phyloP scores from a whole-genome alignment of 2,113 vertebrate genomes.

The Terrapene triunguis region DNA sequence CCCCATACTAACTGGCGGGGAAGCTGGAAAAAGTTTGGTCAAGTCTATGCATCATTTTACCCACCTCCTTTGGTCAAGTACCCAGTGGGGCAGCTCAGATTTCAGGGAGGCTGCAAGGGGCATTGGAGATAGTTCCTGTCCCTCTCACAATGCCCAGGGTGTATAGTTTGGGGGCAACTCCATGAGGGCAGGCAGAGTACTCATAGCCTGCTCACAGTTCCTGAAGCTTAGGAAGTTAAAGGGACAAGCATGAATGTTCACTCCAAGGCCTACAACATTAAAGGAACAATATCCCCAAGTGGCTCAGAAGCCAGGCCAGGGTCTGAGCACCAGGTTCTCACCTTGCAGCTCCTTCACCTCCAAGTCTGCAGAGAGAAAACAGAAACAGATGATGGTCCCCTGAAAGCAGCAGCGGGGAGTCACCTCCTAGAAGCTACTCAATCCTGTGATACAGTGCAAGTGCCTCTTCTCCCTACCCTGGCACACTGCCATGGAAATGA shows the following conservation, averaged over 20 bases:
- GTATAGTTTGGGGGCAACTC: background rate
- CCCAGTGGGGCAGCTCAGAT: background rate
- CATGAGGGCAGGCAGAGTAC: background rate
- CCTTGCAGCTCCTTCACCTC: conserved; percentile 63
- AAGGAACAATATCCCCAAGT: background rate
- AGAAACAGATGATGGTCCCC: background rate
- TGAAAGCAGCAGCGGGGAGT: conserved; percentile 13
- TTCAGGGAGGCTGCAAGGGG: background rate
- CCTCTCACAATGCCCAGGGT: background rate
- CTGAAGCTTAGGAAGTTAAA: background rate
- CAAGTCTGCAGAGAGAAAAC: conserved; percentile 63
- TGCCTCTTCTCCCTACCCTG: background rate
- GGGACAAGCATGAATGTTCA: background rate
- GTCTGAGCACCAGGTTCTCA: conserved; percentile 35
- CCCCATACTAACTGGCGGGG: background rate
- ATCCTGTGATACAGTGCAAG: background rate
- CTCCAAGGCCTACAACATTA: background rate
- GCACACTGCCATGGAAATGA: background rate
- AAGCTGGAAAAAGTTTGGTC: background rate
- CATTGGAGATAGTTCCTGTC: background rate
- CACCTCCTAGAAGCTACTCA: background rate
- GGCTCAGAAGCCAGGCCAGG: conserved; percentile 3
- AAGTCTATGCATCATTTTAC: background rate
- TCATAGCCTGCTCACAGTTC: background rate
- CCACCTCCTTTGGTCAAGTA: background rate